Base-by-base conservation (phyloP, 1,140 invertebrate species). In the Ctenoplectra terminalis region DNA sequence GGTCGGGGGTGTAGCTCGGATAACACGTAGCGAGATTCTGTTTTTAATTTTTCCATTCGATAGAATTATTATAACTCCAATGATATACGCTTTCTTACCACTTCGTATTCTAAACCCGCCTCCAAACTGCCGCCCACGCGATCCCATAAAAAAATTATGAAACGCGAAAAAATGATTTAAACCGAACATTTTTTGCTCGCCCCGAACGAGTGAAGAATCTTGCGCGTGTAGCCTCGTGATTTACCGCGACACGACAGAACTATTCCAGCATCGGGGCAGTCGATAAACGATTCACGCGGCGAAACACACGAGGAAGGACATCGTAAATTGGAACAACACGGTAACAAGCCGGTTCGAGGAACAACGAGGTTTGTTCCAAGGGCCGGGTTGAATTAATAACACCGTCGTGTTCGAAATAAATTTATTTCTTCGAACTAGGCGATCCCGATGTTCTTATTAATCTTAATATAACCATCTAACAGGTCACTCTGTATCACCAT, bases 371-470 rank as follows among this genome's bases (percentile, higher is more conserved):
- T 46, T 29, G 40, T 31, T 31, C 15, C 11, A 34, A 46, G 29
- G 31, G 34, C 34, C 6, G 20, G 9, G 26, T 8, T 23, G 74
- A 78, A 58, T 78, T 60, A 70, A 78, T 78, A 67, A 76, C 26
- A 29, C 26, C 29, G 13, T 26, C 74, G 61, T 76, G 61, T 29
- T 31, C 74, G n/a, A 40, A 31, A 54, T 84, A 78, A 85, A 84
- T 84, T 84, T 31, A 20, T 29, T 29, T 29, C 26, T 37, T 31
- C 54, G 1, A n/a, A 52, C 61, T 58, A 46, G 81, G 58, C 37
- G 67, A 73, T 61, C 56, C 63, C 40, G 15, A 43, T 66, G 73
- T 66, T 52, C 60, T 75, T 75, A 75, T 75, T 75, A 74, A 74
- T 74, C 71, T 61, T 15, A 17, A 34, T 7, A 17, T 5, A 15